These are phyloP conservation scores for Brachionus paranguensis DNA, from an alignment of 1,140 invertebrate genomes.

Conservation along the genomic window DNA sequence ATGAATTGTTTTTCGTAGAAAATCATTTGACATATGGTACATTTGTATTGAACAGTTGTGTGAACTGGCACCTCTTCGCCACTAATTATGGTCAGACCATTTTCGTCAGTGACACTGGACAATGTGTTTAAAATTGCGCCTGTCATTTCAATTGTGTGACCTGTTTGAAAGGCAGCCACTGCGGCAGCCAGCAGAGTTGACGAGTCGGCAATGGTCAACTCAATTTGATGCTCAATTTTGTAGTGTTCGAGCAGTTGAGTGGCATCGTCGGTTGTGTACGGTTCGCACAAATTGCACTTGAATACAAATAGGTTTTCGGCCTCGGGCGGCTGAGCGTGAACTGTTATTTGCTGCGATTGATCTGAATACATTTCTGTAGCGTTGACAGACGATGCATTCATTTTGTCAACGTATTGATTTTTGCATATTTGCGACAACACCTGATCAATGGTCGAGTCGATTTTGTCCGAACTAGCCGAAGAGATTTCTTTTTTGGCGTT, in stretches of 20 bases:
- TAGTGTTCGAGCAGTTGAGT: conserved; percentile 35
- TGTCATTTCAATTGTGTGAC: conserved; percentile 39
- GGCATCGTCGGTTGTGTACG: conserved; percentile 35
- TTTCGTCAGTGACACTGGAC: conserved; percentile 16
- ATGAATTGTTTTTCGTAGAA: conserved; percentile 38
- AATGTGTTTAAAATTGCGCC: conserved; percentile 34
- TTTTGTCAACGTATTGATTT: not conserved
- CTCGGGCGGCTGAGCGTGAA: conserved; percentile 26
- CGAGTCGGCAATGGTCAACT: conserved; percentile 26
- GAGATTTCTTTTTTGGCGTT: not conserved
- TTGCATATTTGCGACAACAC: conserved; percentile 36
- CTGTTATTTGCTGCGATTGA: not conserved
- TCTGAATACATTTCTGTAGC: not conserved
- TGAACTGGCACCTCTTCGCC: conserved; percentile 36
- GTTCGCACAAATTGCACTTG: conserved; percentile 34
- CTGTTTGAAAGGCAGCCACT: conserved; percentile 35
- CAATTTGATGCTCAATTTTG: conserved; percentile 31
- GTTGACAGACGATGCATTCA: too few species aligned
- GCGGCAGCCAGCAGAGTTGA: conserved; percentile 31
- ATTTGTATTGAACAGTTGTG: conserved; percentile 38
- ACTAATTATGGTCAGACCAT: conserved; percentile 33
- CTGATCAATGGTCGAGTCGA: conserved; percentile 30
- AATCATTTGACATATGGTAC: conserved; percentile 37
- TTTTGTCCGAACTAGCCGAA: not conserved
- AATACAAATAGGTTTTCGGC: conserved; percentile 37